phyloP scores from a whole-genome alignment of 2,888 invertebrate species.

The Criorhina ranunculi region DNA sequence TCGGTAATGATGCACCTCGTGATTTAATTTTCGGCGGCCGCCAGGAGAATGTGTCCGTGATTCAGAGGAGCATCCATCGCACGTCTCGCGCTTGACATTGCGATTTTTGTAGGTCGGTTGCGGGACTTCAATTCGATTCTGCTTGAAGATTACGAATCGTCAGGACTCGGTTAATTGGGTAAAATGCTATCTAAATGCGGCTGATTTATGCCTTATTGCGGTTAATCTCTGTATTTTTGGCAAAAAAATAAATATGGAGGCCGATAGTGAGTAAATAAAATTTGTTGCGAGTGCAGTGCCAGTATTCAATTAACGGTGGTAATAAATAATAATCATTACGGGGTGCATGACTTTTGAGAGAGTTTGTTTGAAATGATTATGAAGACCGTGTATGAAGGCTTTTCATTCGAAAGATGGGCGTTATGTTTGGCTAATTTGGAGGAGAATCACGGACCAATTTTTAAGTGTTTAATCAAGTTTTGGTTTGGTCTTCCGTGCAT shows the following conservation, averaged over 20 bases:
- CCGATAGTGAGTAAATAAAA: slow-evolving; percentile 22
- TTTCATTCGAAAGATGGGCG: too few species aligned
- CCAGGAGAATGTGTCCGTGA: slow-evolving; percentile 13
- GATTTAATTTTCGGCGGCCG: slow-evolving; percentile 68
- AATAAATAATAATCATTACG: slow-evolving; percentile 29
- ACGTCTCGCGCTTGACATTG: slow-evolving; percentile 51
- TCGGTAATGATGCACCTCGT: slow-evolving; percentile 75
- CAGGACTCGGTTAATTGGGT: slow-evolving; percentile 57
- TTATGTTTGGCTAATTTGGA: too few species aligned
- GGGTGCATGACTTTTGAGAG: too few species aligned
- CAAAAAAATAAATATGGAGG: background rate
- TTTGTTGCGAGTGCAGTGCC: background rate
- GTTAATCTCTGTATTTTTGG: slow-evolving; percentile 14
- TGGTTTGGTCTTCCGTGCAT: too few species aligned
- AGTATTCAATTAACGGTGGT: slow-evolving; percentile 19
- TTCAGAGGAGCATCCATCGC: slow-evolving; percentile 10
- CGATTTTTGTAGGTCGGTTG: slow-evolving; percentile 24
- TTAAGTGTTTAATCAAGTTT: too few species aligned
- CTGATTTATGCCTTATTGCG: slow-evolving; percentile 56
- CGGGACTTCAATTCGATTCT: slow-evolving; percentile 44
- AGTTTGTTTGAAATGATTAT: too few species aligned
- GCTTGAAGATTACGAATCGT: slow-evolving; percentile 39
- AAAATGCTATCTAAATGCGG: slow-evolving; percentile 42
- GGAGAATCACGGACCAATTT: too few species aligned
- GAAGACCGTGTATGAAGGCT: too few species aligned